Percentiles rank a stretch among this genome's conserved stretches.
Evolutionary conservation across 2,888 invertebrate species (phyloP).

Genomic region (Leptothorax acervorum): DNA sequence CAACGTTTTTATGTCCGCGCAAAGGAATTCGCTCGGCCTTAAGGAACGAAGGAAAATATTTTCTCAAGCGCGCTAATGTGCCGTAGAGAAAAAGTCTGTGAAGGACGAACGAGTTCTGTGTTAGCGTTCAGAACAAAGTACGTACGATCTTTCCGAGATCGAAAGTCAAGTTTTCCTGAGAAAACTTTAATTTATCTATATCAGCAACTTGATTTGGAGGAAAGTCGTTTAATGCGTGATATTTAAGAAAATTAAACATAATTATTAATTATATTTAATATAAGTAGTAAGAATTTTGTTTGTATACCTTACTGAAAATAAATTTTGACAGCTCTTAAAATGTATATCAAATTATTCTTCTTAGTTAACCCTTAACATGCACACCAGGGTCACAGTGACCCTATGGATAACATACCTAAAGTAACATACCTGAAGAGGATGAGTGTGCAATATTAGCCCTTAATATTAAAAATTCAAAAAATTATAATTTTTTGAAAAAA

Average conservation of each 20-base stretch:
- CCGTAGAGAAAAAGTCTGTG: not conserved
- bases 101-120: slow-evolving; percentile 19
- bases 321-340: no score
- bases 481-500: no score
- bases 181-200: not conserved
- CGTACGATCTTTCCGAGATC: not conserved
- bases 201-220: not conserved
- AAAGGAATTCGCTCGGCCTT: slow-evolving; percentile 1
- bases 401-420: no score
- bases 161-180: not conserved
- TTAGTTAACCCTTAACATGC: no score
- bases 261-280: not conserved
- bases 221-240: not conserved
- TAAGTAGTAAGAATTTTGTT: no score
- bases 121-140: not conserved
- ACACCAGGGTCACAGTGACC: no score
- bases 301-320: no score
- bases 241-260: not conserved
- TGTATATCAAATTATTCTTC: no score
- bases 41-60: not conserved
- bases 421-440: no score
- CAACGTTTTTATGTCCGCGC: not conserved
- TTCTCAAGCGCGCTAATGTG: slow-evolving; percentile 3
- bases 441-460: no score
- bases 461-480: no score